Evolutionary conservation across 2,113 vertebrate genomes (phyloP), one percentile per base, ranked within the genome.

Genomic region (Gasterosteus nipponicus): DNA sequence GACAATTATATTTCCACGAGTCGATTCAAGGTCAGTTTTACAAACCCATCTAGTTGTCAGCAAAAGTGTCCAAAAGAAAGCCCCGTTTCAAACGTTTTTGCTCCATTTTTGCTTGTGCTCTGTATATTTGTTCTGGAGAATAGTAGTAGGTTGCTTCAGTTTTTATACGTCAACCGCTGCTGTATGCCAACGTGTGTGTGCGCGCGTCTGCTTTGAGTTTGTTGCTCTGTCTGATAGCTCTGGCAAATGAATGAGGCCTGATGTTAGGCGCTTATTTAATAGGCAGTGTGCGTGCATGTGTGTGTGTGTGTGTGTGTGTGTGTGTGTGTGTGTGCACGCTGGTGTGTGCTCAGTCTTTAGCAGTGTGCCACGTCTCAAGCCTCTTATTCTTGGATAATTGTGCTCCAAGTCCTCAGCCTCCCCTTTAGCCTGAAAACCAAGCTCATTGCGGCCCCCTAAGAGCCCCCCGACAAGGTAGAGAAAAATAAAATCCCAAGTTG

Each of bases 351-450:
- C 67, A 69, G 95, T 97, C 96, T 97, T 94, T 95, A 97, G 97
- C 95, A 93, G 95, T 95, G 95, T 95, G 95, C 96, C 96, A 95
- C 94, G 95, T 97, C 96, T 97, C 95, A 96, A 97, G 96, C 94
- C 95, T 95, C 96, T 91, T 98, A 96, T 95, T 97, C 96, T 95
- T 96, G 95, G 96, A 96, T 99, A 98, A 99, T 98, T 99, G 96
- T 96, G 95, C 96, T 97, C 96, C 96, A 96, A 96, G 96, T 96
- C 96, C 97, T 94, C 95, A 97, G 95, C 95, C 95, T 97, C 96
- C 95, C 96, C 96, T 97, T 93, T 96, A 95, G 95, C 95, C 96
- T 98, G 97, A 99, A 99, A 98, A 97, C 97, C 97, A 99, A 99
- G 97, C 97, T 99, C 97, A 99, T 99, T 99, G 97, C 97, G 94